Evolutionary conservation across 37 sponge, comb jelly and placozoan species (phyloP).

Genomic region (Theonella swinhoei): DNA sequence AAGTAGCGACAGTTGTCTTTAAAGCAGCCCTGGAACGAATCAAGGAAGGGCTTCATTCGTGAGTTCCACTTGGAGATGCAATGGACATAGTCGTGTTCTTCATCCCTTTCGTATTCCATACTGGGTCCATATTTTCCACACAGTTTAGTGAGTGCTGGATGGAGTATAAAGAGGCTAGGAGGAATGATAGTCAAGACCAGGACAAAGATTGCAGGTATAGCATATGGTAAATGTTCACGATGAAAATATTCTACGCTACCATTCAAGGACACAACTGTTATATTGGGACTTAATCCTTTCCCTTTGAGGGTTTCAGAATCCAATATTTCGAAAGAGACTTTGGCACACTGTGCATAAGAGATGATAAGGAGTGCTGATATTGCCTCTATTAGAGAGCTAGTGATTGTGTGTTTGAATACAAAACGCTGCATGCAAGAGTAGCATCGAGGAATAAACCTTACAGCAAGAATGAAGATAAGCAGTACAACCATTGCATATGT

Average conservation of each 20-base stretch:
- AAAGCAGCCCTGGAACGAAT: slow-evolving; percentile 38
- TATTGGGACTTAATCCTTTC: background rate
- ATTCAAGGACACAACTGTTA: slow-evolving; percentile 19
- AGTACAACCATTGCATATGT: slow-evolving; percentile 15
- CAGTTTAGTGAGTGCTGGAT: background rate
- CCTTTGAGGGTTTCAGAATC: background rate
- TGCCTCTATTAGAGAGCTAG: slow-evolving; percentile 8
- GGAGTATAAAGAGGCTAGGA: background rate
- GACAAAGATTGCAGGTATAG: slow-evolving; percentile 15
- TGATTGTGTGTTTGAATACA: background rate
- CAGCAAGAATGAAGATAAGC: background rate
- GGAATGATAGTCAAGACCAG: slow-evolving; percentile 1
- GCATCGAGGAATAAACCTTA: background rate
- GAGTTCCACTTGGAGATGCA: too few species aligned
- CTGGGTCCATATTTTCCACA: too few species aligned
- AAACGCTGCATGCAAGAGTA: too few species aligned
- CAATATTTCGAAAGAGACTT: slow-evolving; percentile 33
- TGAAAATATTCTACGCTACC: slow-evolving; percentile 1
- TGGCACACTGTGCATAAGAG: slow-evolving; percentile 27
- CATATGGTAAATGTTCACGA: slow-evolving; percentile 24
- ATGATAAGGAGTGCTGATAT: slow-evolving; percentile 30
- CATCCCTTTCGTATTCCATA: too few species aligned
- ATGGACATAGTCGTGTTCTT: background rate
- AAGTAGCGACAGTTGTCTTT: slow-evolving; percentile 35
- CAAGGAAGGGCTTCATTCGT: slow-evolving; percentile 25